Evolutionary conservation across 2,888 invertebrate species (phyloP).

Genomic region (Octonoba sinensis): DNA sequence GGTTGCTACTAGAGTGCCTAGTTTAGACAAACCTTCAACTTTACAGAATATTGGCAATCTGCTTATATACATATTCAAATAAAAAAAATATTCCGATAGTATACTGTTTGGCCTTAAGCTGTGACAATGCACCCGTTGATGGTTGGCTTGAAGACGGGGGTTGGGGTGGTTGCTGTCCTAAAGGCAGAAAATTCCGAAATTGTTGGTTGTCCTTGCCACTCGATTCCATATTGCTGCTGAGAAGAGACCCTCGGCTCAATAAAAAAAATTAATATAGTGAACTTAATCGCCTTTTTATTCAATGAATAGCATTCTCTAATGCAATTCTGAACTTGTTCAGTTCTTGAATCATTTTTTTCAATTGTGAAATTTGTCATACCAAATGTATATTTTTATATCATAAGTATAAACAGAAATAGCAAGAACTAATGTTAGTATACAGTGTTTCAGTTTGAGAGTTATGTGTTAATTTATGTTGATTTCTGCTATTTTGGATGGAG

Average conservation of each 20-base stretch:
- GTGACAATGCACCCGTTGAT: neutral
- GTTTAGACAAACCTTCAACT: neutral
- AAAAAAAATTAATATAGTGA: neutral
- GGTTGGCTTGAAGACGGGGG: neutral
- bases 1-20: neutral
- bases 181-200: neutral
- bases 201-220: neutral
- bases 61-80: neutral
- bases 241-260: neutral
- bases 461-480: too few relatives aligned
- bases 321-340: too few relatives aligned
- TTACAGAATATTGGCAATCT: neutral
- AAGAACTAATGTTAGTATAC: too few relatives aligned
- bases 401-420: too few relatives aligned
- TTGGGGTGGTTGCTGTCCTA: neutral
- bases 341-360: too few relatives aligned
- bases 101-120: neutral
- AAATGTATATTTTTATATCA: too few relatives aligned
- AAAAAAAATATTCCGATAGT: neutral
- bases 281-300: too few relatives aligned
- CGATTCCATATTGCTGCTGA: slow-evolving; percentile 4
- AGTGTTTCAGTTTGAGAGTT: too few relatives aligned
- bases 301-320: too few relatives aligned
- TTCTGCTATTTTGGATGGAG: too few relatives aligned
- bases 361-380: too few relatives aligned